Evolutionary conservation across 2,797 vertebrate genomes (phyloP).

Genomic region (Erethizon dorsatum): DNA sequence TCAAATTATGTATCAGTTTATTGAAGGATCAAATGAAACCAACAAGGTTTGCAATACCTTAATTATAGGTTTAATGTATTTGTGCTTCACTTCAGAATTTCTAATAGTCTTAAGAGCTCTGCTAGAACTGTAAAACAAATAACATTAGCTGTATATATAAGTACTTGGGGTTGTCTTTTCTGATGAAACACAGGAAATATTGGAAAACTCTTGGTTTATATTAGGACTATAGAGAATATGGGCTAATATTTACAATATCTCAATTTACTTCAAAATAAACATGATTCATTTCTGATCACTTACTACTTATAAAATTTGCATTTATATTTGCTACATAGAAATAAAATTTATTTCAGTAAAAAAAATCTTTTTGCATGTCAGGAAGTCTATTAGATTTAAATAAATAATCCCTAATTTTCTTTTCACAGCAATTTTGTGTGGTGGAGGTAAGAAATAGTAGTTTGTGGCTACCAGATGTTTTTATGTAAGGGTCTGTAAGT

Average conservation of each 20-base stretch:
- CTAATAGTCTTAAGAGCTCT: conserved; percentile 74
- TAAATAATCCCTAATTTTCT: not conserved
- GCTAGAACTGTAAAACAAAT: conserved; percentile 74
- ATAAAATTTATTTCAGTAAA: not conserved
- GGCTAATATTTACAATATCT: conserved; percentile 59
- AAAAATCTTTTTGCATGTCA: not conserved
- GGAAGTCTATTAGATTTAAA: not conserved
- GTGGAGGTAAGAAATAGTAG: not conserved
- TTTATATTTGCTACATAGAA: conserved; percentile 38
- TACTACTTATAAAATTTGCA: conserved; percentile 36
- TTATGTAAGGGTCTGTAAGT: not conserved
- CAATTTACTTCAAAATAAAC: conserved; percentile 73
- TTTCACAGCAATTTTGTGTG: not conserved
- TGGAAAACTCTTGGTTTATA: conserved; percentile 14
- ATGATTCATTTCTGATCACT: conserved; percentile 47
- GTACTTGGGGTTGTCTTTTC: conserved; percentile 74
- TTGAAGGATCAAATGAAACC: conserved; percentile 75
- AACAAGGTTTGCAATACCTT: conserved; percentile 72
- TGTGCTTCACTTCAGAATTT: conserved; percentile 75
- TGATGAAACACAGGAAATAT: conserved; percentile 75
- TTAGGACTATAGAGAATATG: conserved; percentile 56
- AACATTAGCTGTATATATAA: conserved; percentile 48
- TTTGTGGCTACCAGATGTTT: not conserved
- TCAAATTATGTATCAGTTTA: conserved; percentile 84
- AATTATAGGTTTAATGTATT: conserved; percentile 77